Conservation (phyloP, 2,888 invertebrate genomes). For the Melolontha melolontha region DNA sequence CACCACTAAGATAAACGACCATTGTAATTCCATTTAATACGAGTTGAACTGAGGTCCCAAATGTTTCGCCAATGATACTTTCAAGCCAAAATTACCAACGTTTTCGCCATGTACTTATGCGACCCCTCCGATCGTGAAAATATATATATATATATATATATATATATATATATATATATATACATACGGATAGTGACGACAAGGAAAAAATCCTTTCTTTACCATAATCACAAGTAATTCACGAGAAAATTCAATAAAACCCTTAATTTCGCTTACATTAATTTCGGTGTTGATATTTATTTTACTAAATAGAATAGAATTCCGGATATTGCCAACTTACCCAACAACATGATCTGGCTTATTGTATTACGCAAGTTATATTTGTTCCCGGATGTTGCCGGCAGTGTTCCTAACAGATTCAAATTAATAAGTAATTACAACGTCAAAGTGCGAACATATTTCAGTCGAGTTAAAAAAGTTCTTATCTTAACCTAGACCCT, state of each 20-base stretch:
- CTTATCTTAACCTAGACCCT: no score
- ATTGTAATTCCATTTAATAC: slow-evolving; percentile 43
- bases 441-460: no score
- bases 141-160: no score
- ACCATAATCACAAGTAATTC: slow-evolving; percentile 3
- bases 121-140: not conserved
- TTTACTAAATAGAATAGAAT: not conserved
- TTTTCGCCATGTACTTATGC: slow-evolving; percentile 22
- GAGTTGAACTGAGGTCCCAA: slow-evolving; percentile 29
- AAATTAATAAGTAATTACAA: no score
- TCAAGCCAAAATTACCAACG: slow-evolving; percentile 21
- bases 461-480: no score
- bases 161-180: no score
- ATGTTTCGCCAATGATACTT: slow-evolving; percentile 33
- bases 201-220: slow-evolving; percentile 7
- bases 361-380: no score
- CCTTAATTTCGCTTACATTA: not conserved
- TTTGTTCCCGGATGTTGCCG: no score
- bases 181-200: not conserved
- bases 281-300: slow-evolving; percentile 5
- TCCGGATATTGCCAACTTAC: not conserved
- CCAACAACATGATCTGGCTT: no score
- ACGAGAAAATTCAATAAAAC: not conserved
- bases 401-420: no score
- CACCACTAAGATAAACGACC: slow-evolving; percentile 38